Evolutionary conservation across 2,888 invertebrate species (phyloP), one percentile per base, ranked within the genome.

Genomic region (Pachydiplax longipennis): DNA sequence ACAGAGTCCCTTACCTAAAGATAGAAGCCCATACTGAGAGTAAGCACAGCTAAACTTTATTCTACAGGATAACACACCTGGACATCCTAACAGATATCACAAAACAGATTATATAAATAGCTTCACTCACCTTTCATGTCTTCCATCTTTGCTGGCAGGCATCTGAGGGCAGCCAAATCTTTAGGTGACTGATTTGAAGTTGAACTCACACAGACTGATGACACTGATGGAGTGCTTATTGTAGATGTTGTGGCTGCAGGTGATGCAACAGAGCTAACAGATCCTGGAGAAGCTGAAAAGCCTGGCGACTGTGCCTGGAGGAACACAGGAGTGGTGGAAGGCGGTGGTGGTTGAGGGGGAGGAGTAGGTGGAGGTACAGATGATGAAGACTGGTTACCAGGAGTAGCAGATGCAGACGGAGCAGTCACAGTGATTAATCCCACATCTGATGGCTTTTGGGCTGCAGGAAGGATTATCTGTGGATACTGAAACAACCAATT

Each of bases 401-500:
- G 53, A 80, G 90, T 18, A 73, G 65, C 25, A 87, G 73, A 25
- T 44, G 65, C 35, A 22, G 58, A 58, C 15, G 91, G 37, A 73
- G 48, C 91, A 18, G 90, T 90, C 12, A 91, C 92, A 15, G 92
- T 90, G 25, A 92, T 92, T 65, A 92, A 90, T 81, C 91, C 91
- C 44, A 91, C 80, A 35, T 82, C 83, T 44, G 91, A 91, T 61
- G 94, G 94, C 93, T 95, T 95, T 92, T 95, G 95, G 37, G 96
- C 95, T 25, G 97, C 96, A 44, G 98, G 97, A 92, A 97, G 94
- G 93, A 98, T 97, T 92, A 97, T 96, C 94, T 97, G 97, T 80
- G 97, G 97, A 93, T 96, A 97, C 95, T 95, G 93, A 58, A 91
- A 81, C 92, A 91, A 90, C 91, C 87, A 92, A 31, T 61, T 90